Evolutionary conservation across 2,113 vertebrate species (phyloP), one percentile per base, ranked within the genome.

Genomic region (Cariama cristata): DNA sequence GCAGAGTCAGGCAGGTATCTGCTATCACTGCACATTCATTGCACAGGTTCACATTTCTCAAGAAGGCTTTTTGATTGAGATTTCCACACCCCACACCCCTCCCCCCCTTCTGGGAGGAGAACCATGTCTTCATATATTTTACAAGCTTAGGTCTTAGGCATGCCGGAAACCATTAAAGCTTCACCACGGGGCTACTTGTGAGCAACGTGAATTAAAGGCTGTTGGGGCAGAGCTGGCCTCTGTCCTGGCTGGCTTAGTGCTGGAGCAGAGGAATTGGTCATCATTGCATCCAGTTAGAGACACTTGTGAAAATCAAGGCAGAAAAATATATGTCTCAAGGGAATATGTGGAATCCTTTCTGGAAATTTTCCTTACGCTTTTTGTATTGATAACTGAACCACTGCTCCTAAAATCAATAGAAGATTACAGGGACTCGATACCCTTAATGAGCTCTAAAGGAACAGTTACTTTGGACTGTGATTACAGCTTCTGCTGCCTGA

Each of bases 391-490:
- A 87, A 72, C 22, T 4, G 4, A 82, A 79, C 76, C 58, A 2
- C 73, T 85, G 42, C 50, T 93, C 40, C 58, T 44, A 23, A 93
- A 87, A 90, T 93, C 95, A 62, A 76, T 76, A 58, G 73, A 76
- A 75, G 68, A 82, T 97, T 85, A 58, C 67, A 73, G 53, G 62
- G 71, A 28, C 69, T 94, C 9, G 0, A 49, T 94, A 10, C 9
- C 8, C 14, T 68, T 91, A 91, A 95, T 89, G 95, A 95, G 80
- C 66, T 96, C 73, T 83, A 88, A 55, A 93, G 89, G 86, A 93
- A 40, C 56, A 91, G 45, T 79, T 72, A 63, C 58, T 83, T 30
- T 76, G 64, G 69, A 15, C 50, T 91, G 84, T 87, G 86, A 50
- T 93, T 87, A 42, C 60, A 64, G 68, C 44, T 89, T 45, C 77